These are phyloP conservation scores for Dasysyrphus albostriatus DNA, from an alignment of 2,888 invertebrate species.

Conservation along the genomic window DNA sequence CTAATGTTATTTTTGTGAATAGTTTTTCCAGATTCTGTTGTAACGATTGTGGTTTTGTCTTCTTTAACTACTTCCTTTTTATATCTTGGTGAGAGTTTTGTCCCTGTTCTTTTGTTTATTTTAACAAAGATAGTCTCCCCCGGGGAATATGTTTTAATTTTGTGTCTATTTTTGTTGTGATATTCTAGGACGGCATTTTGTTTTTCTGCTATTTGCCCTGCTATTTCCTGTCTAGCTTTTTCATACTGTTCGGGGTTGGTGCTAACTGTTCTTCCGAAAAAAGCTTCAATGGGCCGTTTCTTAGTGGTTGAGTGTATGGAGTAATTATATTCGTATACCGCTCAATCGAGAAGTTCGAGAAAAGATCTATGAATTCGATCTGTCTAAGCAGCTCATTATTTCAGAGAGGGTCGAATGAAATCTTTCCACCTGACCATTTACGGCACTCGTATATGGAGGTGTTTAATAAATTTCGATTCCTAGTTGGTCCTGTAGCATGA, in stretches of 20 bases:
- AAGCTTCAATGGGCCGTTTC: conserved; percentile 25
- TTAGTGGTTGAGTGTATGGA: conserved; percentile 18
- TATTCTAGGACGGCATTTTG: background rate
- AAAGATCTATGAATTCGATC: too few relatives aligned
- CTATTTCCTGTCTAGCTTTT: conserved; percentile 17
- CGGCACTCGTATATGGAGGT: conserved; percentile 39
- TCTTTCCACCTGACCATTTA: conserved; percentile 62
- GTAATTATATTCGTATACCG: conserved; percentile 30
- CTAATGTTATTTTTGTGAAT: conserved; percentile 43
- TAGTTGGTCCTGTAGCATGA: too few relatives aligned
- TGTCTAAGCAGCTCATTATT: conserved; percentile 1
- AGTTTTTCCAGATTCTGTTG: conserved; percentile 43
- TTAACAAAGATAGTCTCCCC: conserved; percentile 41
- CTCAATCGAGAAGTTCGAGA: too few relatives aligned
- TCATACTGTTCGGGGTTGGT: conserved; percentile 24
- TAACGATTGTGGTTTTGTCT: conserved; percentile 40
- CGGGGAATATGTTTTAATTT: background rate
- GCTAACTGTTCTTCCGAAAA: conserved; percentile 30
- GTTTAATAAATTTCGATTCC: conserved; percentile 11
- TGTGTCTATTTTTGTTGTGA: conserved; percentile 11
- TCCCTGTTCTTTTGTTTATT: conserved; percentile 44
- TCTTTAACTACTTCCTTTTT: conserved; percentile 47
- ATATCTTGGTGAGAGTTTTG: too few relatives aligned
- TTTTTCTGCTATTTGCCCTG: background rate
- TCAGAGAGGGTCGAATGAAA: background rate